Percentiles rank a stretch among this genome's conserved stretches.
Evolutionary conservation across 2,888 invertebrate genomes (phyloP).

Genomic region (Brachylomia viminalis): DNA sequence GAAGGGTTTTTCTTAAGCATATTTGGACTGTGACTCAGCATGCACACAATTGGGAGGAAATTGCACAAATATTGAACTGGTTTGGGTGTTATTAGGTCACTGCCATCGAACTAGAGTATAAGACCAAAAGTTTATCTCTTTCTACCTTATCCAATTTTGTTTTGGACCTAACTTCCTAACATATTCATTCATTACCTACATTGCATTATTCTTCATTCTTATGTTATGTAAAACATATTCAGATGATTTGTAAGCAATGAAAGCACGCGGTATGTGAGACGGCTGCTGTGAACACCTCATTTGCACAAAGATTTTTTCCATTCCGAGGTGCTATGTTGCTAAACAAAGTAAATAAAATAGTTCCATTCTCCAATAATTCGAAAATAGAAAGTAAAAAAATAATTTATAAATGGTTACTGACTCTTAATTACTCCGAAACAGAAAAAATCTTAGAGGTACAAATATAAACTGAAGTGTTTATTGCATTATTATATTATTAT

Average conservation of each 20-base stretch:
- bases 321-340: too few species aligned
- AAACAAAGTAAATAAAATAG: too few species aligned
- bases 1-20: constrained; percentile 11
- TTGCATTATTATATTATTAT: too few species aligned
- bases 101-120: background rate
- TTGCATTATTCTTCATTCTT: background rate
- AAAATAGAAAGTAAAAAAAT: too few species aligned
- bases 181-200: background rate
- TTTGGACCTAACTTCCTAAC: background rate
- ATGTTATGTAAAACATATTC: constrained; percentile 34
- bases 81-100: constrained; percentile 17
- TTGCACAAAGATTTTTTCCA: too few species aligned
- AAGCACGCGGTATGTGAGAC: too few species aligned
- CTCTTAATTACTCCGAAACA: too few species aligned
- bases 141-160: background rate
- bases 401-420: too few species aligned
- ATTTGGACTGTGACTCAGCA: constrained; percentile 44
- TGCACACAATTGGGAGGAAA: constrained; percentile 9
- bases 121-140: constrained; percentile 21
- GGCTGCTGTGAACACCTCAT: too few species aligned
- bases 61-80: constrained; percentile 32
- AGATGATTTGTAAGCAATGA: constrained; percentile 15
- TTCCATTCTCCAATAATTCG: too few species aligned
- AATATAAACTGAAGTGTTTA: too few species aligned
- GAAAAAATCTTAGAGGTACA: too few species aligned